Percentiles rank a stretch among this genome's conserved stretches.
Evolutionary conservation across 2,113 vertebrate genomes (phyloP).

Genomic region (Sula dactylatra): DNA sequence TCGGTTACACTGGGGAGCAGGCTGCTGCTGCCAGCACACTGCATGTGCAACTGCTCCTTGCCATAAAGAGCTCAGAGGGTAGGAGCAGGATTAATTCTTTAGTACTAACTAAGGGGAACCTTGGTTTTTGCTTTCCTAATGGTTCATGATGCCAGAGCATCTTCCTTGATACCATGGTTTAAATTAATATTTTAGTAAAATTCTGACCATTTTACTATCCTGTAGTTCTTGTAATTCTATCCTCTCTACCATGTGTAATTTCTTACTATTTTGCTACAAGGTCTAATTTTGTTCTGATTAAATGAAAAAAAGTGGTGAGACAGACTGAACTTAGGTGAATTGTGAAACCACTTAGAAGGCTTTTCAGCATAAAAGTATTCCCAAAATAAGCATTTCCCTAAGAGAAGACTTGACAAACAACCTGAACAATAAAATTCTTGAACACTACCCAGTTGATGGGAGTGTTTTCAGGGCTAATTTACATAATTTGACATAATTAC

Average conservation of each 20-base stretch:
- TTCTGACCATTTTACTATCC: not conserved
- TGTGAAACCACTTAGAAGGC: not conserved
- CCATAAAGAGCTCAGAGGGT: not conserved
- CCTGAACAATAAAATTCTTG: not conserved
- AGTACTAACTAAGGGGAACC: not conserved
- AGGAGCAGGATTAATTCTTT: not conserved
- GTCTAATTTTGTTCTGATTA: not conserved
- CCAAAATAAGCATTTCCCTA: not conserved
- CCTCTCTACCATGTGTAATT: not conserved
- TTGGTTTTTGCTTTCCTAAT: not conserved
- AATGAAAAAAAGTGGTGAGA: not conserved
- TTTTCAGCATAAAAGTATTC: not conserved
- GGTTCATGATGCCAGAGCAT: not conserved
- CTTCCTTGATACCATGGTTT: not conserved
- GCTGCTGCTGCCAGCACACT: not conserved
- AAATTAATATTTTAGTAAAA: not conserved
- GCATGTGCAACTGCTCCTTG: not conserved
- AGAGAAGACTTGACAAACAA: not conserved
- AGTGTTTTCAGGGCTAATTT: constrained; percentile 21
- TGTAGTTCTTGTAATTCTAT: not conserved
- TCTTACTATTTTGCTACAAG: not conserved
- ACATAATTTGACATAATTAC: constrained; percentile 41
- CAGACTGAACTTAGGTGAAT: not conserved
- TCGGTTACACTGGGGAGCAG: accelerated
- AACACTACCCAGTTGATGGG: not conserved